phyloP scores from a whole-genome alignment of 2,797 vertebrate genomes.

The Melanotaenia nigrans region DNA sequence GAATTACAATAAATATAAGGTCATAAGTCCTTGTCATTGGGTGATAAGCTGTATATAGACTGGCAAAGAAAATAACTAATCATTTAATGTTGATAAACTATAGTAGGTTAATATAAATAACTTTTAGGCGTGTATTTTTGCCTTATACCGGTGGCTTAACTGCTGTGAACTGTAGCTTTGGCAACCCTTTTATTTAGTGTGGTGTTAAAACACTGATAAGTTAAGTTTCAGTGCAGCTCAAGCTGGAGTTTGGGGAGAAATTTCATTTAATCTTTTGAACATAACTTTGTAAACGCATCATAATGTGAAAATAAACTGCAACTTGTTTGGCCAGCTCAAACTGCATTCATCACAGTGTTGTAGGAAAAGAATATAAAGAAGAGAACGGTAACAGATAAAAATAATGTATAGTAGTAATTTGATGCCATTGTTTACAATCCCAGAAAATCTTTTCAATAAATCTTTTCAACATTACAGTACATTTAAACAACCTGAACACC shows the following conservation, averaged over 20 bases:
- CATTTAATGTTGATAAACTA: too few species aligned
- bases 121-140: background rate
- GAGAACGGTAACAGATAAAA: slow-evolving; percentile 8
- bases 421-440: background rate
- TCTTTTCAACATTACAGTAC: background rate
- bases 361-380: slow-evolving; percentile 5
- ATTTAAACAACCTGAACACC: background rate
- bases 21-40: too few species aligned
- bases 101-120: background rate
- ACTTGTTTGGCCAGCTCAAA: slow-evolving; percentile 15
- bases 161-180: background rate
- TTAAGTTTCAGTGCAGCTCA: background rate
- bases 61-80: too few species aligned
- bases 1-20: too few species aligned
- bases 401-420: background rate
- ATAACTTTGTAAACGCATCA: background rate
- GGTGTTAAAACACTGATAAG: background rate
- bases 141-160: background rate
- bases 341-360: background rate
- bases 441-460: background rate
- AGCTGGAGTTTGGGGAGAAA: background rate
- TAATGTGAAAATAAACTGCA: background rate
- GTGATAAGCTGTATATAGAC: too few species aligned
- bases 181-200: background rate
- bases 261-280: background rate